Conservation (phyloP, 2,113 vertebrate species). For the Calidris pygmaea region DNA sequence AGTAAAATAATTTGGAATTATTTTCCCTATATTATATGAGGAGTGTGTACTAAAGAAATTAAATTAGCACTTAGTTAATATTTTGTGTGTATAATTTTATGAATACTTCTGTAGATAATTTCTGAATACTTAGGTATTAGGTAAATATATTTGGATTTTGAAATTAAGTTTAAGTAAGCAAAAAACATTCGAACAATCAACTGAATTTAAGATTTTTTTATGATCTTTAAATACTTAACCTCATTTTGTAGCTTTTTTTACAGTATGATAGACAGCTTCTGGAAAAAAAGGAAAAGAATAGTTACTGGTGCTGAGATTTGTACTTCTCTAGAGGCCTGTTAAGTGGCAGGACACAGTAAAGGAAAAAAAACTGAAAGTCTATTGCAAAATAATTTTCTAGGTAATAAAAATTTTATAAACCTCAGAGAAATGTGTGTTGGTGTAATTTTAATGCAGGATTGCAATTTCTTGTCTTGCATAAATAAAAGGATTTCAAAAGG, state of each 20-base stretch:
- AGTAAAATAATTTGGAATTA: not conserved
- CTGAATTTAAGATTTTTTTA: not conserved
- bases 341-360: not conserved
- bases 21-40: not conserved
- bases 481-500: not conserved
- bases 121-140: not conserved
- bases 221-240: not conserved
- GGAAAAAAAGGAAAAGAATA: not conserved
- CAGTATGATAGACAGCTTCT: not conserved
- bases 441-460: not conserved
- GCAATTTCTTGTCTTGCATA: not conserved
- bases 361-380: not conserved
- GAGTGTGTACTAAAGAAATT: not conserved
- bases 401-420: not conserved
- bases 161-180: not conserved
- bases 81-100: not conserved
- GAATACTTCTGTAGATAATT: not conserved
- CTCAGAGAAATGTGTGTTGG: not conserved
- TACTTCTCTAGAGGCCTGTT: constrained; percentile 14
- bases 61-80: not conserved
- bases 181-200: not conserved
- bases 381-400: not conserved
- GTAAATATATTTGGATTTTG: not conserved
- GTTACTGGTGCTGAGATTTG: not conserved
- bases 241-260: not conserved